Percentiles rank a stretch among this genome's conserved stretches.
Evolutionary conservation across 2,888 invertebrate species (phyloP).

Genomic region (Macrostomum cliftonense): DNA sequence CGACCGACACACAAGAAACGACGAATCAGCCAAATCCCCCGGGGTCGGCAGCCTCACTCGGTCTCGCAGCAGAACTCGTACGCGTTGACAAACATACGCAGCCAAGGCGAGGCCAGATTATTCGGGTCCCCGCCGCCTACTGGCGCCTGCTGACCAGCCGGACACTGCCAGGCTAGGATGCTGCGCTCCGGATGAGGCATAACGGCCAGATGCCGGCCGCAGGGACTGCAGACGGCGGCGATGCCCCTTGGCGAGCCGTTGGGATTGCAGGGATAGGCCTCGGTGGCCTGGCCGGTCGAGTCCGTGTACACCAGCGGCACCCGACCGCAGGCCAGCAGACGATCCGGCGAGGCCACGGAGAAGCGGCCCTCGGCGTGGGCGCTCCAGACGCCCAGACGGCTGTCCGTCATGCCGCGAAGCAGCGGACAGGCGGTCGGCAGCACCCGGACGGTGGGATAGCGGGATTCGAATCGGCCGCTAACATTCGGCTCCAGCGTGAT

Average conservation of each 20-base stretch:
- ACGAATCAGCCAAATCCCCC: too few relatives aligned
- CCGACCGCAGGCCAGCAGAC: slow-evolving; percentile 43
- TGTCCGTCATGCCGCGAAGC: slow-evolving; percentile 67
- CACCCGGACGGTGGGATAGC: slow-evolving; percentile 58
- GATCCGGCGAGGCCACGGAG: slow-evolving; percentile 3
- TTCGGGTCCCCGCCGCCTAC: slow-evolving; percentile 1
- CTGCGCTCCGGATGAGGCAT: slow-evolving; percentile 98
- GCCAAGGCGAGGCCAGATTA: slow-evolving; percentile 58
- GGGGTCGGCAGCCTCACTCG: too few relatives aligned
- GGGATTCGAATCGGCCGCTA: slow-evolving; percentile 69
- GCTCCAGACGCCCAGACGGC: slow-evolving; percentile 80
- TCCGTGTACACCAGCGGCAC: slow-evolving; percentile 65
- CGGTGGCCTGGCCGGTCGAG: slow-evolving; percentile 48
- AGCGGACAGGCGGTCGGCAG: slow-evolving; percentile 50
- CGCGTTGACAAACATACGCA: slow-evolving; percentile 73
- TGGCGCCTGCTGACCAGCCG: slow-evolving; percentile 28
- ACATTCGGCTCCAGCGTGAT: slow-evolving; percentile 55
- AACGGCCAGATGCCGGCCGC: slow-evolving; percentile 83
- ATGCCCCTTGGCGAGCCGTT: slow-evolving; percentile 43
- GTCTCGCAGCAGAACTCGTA: slow-evolving; percentile 21
- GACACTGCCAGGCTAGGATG: slow-evolving; percentile 69
- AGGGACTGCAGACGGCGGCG: slow-evolving; percentile 66
- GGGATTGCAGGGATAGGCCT: slow-evolving; percentile 73
- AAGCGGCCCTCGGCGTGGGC: slow-evolving; percentile 75
- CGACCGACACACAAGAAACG: too few relatives aligned